These are phyloP conservation scores for Neofelis nebulosa DNA, from an alignment of 2,113 vertebrate genomes.

Conservation along the genomic window DNA sequence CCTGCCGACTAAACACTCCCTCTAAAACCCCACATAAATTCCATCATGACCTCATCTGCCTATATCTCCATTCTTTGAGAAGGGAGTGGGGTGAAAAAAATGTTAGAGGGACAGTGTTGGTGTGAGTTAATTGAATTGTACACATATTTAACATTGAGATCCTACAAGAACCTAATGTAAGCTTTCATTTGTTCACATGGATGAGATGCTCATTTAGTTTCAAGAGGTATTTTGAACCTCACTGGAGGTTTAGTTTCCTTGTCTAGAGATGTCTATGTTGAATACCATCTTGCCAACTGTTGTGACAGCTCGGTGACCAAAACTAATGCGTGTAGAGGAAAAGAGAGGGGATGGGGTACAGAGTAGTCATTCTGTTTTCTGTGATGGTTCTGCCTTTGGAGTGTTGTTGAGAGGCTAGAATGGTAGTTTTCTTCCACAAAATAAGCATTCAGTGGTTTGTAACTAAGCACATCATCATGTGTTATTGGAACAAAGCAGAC, in stretches of 20 bases:
- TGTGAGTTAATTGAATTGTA: conserved; percentile 68
- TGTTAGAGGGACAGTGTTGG: not conserved
- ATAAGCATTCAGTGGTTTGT: not conserved
- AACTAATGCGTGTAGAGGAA: not conserved
- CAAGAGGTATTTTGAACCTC: conserved; percentile 62
- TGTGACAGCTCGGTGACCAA: conserved; percentile 49
- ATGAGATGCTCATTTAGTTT: conserved; percentile 64
- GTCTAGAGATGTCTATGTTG: not conserved
- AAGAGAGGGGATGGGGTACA: no score
- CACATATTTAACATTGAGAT: conserved; percentile 57
- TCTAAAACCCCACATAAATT: not conserved
- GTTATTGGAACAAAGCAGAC: not conserved
- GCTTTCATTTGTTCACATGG: conserved; percentile 62
- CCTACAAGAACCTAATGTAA: conserved; percentile 74
- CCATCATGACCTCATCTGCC: conserved; percentile 62
- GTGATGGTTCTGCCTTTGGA: not conserved
- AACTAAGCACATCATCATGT: not conserved
- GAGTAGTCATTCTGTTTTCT: not conserved
- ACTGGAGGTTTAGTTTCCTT: conserved; percentile 66
- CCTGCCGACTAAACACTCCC: not conserved
- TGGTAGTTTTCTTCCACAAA: not conserved
- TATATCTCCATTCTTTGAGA: conserved; percentile 25
- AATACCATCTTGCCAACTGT: conserved; percentile 15
- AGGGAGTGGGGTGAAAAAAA: not conserved
- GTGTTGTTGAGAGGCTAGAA: not conserved